Evolutionary conservation across 2,797 vertebrate genomes (phyloP).

Genomic region (Fistularia commersonii): DNA sequence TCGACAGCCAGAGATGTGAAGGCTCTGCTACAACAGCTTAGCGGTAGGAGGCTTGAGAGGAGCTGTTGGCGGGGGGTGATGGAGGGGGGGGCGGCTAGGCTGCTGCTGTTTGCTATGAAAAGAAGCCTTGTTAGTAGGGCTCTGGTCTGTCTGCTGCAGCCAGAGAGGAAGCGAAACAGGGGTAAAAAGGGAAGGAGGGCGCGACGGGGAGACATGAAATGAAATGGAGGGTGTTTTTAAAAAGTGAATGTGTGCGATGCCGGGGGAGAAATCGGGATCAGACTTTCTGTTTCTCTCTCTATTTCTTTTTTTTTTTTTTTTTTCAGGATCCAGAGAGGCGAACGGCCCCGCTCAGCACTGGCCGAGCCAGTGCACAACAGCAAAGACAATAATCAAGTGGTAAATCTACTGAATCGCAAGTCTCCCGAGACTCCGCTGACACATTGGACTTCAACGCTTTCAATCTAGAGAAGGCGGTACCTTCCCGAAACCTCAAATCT

Average conservation of each 20-base stretch:
- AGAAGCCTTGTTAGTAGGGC: slow-evolving; percentile 60
- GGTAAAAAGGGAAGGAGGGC: slow-evolving; percentile 15
- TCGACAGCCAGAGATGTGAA: slow-evolving; percentile 38
- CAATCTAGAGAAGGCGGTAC: slow-evolving; percentile 8
- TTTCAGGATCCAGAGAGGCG: too few relatives aligned
- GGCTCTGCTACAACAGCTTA: slow-evolving; percentile 15
- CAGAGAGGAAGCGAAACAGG: slow-evolving; percentile 31
- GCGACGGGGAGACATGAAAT: background rate
- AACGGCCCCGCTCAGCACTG: slow-evolving; percentile 1
- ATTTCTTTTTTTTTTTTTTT: too few relatives aligned
- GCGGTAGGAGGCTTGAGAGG: slow-evolving; percentile 19
- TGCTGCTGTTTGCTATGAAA: slow-evolving; percentile 59
- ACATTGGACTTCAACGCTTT: background rate
- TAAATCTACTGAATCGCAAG: slow-evolving; percentile 49
- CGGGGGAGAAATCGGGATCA: background rate
- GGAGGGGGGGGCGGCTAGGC: slow-evolving; percentile 18
- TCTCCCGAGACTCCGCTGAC: slow-evolving; percentile 42
- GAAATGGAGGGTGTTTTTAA: slow-evolving; percentile 13
- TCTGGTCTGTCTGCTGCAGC: slow-evolving; percentile 35
- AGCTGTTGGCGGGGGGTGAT: background rate
- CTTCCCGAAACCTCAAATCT: slow-evolving; percentile 18
- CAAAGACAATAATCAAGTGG: slow-evolving; percentile 58
- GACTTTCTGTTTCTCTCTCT: too few relatives aligned
- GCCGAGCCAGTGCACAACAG: slow-evolving; percentile 8
- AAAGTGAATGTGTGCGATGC: slow-evolving; percentile 8